Percentiles rank a stretch among this genome's conserved stretches.
Evolutionary conservation across 2,888 invertebrate species (phyloP).

Genomic region (Drosophila fungiperda): DNA sequence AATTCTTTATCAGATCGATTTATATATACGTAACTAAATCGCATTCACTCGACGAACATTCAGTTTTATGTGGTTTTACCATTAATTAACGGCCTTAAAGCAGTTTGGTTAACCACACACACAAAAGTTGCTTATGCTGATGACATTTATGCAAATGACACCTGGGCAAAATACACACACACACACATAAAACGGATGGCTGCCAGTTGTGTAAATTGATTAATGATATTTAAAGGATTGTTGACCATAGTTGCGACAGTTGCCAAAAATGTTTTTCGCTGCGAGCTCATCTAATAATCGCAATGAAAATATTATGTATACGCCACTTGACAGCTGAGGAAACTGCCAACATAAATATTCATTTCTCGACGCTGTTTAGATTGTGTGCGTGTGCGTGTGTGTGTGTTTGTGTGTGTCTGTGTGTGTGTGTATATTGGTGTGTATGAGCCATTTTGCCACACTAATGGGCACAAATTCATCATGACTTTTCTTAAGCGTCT

Average conservation of each 20-base stretch:
- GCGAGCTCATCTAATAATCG: constrained; percentile 55
- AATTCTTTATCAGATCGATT: not conserved
- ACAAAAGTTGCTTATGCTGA: constrained; percentile 24
- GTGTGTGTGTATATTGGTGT: constrained; percentile 23
- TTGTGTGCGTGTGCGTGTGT: constrained; percentile 16
- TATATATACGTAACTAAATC: not conserved
- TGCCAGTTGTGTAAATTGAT: constrained; percentile 56
- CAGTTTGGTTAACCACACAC: constrained; percentile 1
- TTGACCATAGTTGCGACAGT: not conserved
- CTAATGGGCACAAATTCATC: constrained; percentile 78
- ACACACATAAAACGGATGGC: not conserved
- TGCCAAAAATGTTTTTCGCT: not conserved
- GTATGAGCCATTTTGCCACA: constrained; percentile 68
- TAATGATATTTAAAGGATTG: constrained; percentile 47
- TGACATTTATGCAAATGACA: constrained; percentile 50
- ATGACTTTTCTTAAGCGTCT: constrained; percentile 75
- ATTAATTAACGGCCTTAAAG: constrained; percentile 63
- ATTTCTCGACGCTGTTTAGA: constrained; percentile 52
- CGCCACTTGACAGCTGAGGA: constrained; percentile 52
- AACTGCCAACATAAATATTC: constrained; percentile 71
- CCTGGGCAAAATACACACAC: constrained; percentile 11
- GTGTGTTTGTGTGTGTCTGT: constrained; percentile 10
- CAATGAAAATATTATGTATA: constrained; percentile 71
- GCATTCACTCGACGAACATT: not conserved
- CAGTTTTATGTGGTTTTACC: constrained; percentile 21